Percentiles rank a stretch among this genome's conserved stretches.
Evolutionary conservation across 2,113 vertebrate genomes (phyloP).

Genomic region (Anguilla rostrata): DNA sequence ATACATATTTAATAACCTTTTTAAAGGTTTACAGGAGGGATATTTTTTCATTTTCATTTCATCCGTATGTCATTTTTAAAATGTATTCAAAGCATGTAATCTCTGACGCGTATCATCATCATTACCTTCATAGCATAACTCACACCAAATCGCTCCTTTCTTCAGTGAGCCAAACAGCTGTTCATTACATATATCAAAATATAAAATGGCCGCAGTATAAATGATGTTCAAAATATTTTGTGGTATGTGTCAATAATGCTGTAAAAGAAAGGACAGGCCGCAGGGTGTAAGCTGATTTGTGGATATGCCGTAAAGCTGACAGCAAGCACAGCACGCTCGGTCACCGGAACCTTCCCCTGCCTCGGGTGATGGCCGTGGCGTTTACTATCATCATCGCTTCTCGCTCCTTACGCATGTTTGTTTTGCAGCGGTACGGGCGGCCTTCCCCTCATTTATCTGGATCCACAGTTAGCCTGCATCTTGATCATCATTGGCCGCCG

Average conservation of each 20-base stretch:
- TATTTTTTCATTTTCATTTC: neutral
- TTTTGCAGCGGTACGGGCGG: neutral
- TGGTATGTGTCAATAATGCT: too few relatives aligned
- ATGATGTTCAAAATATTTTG: too few relatives aligned
- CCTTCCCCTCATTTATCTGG: neutral
- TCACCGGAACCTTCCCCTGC: neutral
- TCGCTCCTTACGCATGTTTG: neutral
- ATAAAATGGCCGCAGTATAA: too few relatives aligned
- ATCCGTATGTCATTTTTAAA: neutral
- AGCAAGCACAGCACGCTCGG: neutral
- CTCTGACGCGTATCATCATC: too few relatives aligned
- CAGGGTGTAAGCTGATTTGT: neutral
- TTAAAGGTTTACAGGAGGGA: neutral
- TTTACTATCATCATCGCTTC: neutral
- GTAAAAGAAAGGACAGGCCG: neutral
- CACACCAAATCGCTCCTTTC: too few relatives aligned
- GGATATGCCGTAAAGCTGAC: neutral
- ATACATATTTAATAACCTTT: neutral
- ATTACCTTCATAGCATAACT: too few relatives aligned
- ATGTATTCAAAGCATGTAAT: too few relatives aligned
- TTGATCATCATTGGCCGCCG: slow-evolving; percentile 23
- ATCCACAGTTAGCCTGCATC: slow-evolving; percentile 9
- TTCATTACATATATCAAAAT: too few relatives aligned
- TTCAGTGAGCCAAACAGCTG: too few relatives aligned
- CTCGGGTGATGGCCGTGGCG: neutral